Evolutionary conservation across 2,113 vertebrate genomes (phyloP).

Genomic region (Pimephales promelas): DNA sequence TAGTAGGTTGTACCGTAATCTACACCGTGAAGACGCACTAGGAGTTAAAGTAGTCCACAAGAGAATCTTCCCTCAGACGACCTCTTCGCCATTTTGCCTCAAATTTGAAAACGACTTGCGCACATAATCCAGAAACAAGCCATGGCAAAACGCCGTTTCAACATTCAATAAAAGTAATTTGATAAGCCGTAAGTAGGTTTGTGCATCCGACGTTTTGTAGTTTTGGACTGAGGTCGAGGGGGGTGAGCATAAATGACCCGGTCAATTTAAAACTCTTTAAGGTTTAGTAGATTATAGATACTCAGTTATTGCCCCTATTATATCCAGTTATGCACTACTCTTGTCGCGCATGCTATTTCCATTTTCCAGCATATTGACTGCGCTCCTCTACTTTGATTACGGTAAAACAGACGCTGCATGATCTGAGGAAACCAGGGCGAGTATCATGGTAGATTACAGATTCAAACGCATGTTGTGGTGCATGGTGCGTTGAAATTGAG

Average conservation of each 20-base stretch:
- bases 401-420: constrained; percentile 24
- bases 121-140: neutral
- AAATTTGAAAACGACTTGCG: neutral
- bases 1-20: constrained; percentile 55
- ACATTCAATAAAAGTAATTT: neutral
- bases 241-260: neutral
- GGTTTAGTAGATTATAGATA: neutral
- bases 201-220: neutral
- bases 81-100: constrained; percentile 51
- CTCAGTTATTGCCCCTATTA: neutral
- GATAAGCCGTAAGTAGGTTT: neutral
- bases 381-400: neutral
- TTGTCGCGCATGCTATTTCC: neutral
- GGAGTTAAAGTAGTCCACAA: neutral
- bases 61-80: neutral
- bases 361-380: neutral
- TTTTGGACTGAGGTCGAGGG: neutral
- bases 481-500: neutral
- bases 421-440: constrained; percentile 11
- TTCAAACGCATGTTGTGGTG: neutral
- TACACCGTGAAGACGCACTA: constrained; percentile 12
- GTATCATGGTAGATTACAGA: constrained; percentile 29
- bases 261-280: no score
- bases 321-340: neutral
- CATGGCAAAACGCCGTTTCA: neutral